Percentiles rank a stretch among this genome's conserved stretches.
phyloP scores from a whole-genome alignment of 2,888 invertebrate genomes.

The Amiota mariae region DNA sequence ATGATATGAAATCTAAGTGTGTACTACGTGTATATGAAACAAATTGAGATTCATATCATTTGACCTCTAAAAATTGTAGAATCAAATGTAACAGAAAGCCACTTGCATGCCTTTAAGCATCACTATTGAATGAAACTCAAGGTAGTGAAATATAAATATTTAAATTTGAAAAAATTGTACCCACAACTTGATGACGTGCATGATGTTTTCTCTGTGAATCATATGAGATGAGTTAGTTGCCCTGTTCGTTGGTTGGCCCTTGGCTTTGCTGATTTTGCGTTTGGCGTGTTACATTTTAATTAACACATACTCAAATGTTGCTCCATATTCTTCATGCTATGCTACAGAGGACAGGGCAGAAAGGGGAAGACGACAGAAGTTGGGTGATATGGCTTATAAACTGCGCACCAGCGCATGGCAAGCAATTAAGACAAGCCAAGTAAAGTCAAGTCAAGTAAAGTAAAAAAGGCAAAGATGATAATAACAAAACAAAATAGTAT shows the following conservation, averaged over 20 bases:
- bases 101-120: no score
- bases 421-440: not conserved
- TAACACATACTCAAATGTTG: slow-evolving; percentile 38
- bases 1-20: no score
- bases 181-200: not conserved
- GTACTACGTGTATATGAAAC: no score
- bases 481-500: slow-evolving; percentile 6
- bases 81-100: no score
- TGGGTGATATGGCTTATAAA: not conserved
- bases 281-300: slow-evolving; percentile 45
- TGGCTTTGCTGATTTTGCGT: slow-evolving; percentile 11
- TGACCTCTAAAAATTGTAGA: no score
- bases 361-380: no score
- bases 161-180: not conserved
- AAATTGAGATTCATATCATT: no score
- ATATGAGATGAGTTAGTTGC: not conserved
- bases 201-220: not conserved
- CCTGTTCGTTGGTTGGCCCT: not conserved
- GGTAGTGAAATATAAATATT: no score
- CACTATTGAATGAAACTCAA: no score
- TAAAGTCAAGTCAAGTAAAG: not conserved
- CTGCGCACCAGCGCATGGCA: slow-evolving; percentile 20
- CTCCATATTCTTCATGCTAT: not conserved
- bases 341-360: no score
- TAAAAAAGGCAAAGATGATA: not conserved